phyloP scores from a whole-genome alignment of 2,113 vertebrate species.

The Callionymus lyra region DNA sequence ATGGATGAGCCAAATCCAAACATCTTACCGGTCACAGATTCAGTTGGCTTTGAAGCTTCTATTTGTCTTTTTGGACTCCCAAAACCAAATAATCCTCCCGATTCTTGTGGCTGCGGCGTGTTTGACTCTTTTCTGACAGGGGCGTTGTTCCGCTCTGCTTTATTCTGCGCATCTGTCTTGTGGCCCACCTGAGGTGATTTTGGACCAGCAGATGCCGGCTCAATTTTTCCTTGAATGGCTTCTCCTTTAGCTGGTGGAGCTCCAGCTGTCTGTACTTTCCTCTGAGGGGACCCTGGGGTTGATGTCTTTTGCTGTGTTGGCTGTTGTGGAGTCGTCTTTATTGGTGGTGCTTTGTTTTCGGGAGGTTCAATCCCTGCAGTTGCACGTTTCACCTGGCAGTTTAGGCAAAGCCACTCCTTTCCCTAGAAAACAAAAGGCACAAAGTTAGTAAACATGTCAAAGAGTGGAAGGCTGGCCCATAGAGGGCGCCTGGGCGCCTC shows the following conservation, averaged over 20 bases:
- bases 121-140: slow-evolving; percentile 49
- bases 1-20: slow-evolving; percentile 64
- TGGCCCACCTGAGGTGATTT: slow-evolving; percentile 14
- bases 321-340: slow-evolving; percentile 15
- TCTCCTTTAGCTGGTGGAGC: slow-evolving; percentile 1
- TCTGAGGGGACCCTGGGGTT: slow-evolving; percentile 2
- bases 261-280: slow-evolving; percentile 38
- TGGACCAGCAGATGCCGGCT: slow-evolving; percentile 29
- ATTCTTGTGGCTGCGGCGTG: slow-evolving; percentile 49
- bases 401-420: slow-evolving; percentile 91
- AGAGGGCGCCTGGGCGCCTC: too few relatives aligned
- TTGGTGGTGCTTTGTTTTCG: slow-evolving; percentile 43
- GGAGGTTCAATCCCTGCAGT: slow-evolving; percentile 67
- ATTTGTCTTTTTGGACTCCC: slow-evolving; percentile 58
- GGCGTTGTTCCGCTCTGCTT: slow-evolving; percentile 58
- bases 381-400: slow-evolving; percentile 88
- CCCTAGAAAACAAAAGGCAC: slow-evolving; percentile 47
- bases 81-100: slow-evolving; percentile 33
- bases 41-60: slow-evolving; percentile 66
- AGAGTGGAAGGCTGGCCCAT: too few relatives aligned
- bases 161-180: slow-evolving; percentile 36
- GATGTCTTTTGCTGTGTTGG: slow-evolving; percentile 5
- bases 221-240: slow-evolving; percentile 32
- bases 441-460: too few relatives aligned
- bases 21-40: slow-evolving; percentile 79